Evolutionary conservation across 2,113 vertebrate species (phyloP).

Genomic region (Polyodon spathula): DNA sequence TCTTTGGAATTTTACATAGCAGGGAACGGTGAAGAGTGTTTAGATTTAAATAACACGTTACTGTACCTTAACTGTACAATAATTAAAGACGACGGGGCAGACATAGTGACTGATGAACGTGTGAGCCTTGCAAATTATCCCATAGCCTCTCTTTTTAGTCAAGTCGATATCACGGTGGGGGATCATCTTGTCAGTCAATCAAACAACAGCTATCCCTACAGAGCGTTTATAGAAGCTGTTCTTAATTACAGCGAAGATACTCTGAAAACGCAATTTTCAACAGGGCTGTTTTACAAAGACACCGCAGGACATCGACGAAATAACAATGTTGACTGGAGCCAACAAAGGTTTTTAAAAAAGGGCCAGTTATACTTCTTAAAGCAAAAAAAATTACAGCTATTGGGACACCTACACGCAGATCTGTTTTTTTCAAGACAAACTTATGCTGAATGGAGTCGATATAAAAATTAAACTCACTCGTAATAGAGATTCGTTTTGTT

Average conservation of each 20-base stretch:
- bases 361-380: not conserved
- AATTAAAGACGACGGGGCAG: not conserved
- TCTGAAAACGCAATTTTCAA: not conserved
- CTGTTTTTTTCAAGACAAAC: not conserved
- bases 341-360: not conserved
- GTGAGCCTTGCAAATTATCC: constrained; percentile 9
- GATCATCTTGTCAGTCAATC: constrained; percentile 10
- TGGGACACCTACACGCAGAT: not conserved
- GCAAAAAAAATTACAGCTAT: not conserved
- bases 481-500: not conserved
- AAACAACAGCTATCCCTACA: constrained; percentile 9
- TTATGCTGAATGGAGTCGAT: not conserved
- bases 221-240: constrained; percentile 1
- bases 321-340: too few species aligned
- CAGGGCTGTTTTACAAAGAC: too few species aligned
- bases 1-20: not conserved
- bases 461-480: constrained; percentile 7
- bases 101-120: not conserved
- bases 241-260: not conserved
- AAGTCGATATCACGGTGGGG: constrained; percentile 8
- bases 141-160: constrained; percentile 11
- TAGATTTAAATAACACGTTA: not conserved
- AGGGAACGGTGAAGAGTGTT: not conserved
- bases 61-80: not conserved
- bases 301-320: too few species aligned